Evolutionary conservation across 2,888 invertebrate species (phyloP), one percentile per base, ranked within the genome.

Genomic region (Parelbella ahira): DNA sequence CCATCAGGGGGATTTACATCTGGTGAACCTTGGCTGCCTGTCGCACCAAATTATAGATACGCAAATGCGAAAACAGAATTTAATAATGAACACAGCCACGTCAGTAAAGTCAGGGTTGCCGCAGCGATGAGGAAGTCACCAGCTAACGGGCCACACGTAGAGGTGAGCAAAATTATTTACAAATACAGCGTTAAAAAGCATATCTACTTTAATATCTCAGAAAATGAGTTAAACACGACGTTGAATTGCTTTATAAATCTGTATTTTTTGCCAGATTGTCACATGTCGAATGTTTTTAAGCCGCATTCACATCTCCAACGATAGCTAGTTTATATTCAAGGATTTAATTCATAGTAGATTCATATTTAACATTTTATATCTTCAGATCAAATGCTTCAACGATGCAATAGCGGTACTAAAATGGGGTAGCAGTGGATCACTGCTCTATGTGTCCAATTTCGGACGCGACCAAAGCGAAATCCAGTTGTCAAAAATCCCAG

Each of bases 21-120:
- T 1, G 92, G 90, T 1, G 75, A 75, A 0, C 89, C 93, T 0
- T 94, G 94, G 93, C 58, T 93, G 3, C 93, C 93, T 0, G 74
- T 93, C 3, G 80, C 92, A 32, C 73, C 88, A 0, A 91, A 93
- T 58, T 93, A 91, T 57, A 75, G 80, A 63, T 87, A 78, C 9
- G 75, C 90, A 0, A 94, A 94, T 60, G 89, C 93, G 0, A 88
- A 88, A 44, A 71, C 71, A 0, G 89, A 93, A 54, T 88, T 89
- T 12, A 58, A 61, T 0, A 82, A 87, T 15, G 63, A 75, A 0
- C 66, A 79, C 2, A 92, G 92, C 18, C 89, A 91, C 47, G 58
- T 70, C 27, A 71, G 75, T 1, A 69, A 81, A 1, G 47, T 83
- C 32, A 74, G 66, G 37, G 56, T 76, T 1, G 76, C 75, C 4